phyloP scores from a whole-genome alignment of 2,888 invertebrate species.

The Apantesis nais region DNA sequence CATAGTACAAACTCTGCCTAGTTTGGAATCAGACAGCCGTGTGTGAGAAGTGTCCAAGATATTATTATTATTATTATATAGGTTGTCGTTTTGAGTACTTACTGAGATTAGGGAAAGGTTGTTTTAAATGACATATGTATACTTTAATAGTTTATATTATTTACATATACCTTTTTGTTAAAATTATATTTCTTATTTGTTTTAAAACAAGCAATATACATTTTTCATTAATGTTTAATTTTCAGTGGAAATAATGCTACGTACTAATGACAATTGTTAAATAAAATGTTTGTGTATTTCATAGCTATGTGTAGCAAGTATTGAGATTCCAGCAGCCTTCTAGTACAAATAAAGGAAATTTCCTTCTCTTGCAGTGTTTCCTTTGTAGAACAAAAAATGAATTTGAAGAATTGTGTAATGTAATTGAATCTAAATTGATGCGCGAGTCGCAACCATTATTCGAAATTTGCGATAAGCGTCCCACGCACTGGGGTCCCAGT shows the following conservation, averaged over 20 bases:
- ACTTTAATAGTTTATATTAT: neutral
- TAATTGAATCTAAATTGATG: slow-evolving; percentile 89
- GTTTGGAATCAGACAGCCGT: too few species aligned
- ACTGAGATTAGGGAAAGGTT: neutral
- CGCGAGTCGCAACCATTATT: slow-evolving; percentile 92
- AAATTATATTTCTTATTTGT: too few species aligned
- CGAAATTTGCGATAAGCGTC: slow-evolving; percentile 92
- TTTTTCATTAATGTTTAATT: neutral
- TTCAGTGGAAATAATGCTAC: neutral
- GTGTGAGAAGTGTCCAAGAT: too few species aligned
- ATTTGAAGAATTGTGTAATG: slow-evolving; percentile 90
- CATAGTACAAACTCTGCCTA: too few species aligned
- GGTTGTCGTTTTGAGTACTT: too few species aligned
- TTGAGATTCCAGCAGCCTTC: neutral
- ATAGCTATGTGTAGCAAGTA: neutral
- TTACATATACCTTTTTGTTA: neutral
- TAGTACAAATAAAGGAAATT: neutral
- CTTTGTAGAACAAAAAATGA: slow-evolving; percentile 94
- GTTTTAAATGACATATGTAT: neutral
- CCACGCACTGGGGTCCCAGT: slow-evolving; percentile 90
- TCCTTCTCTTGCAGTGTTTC: slow-evolving; percentile 90
- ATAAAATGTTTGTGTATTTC: neutral
- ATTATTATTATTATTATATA: too few species aligned
- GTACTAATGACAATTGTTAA: neutral
- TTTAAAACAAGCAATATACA: too few species aligned